Conservation (phyloP, 2,888 invertebrate genomes). For the Camptogramma bilineatum region DNA sequence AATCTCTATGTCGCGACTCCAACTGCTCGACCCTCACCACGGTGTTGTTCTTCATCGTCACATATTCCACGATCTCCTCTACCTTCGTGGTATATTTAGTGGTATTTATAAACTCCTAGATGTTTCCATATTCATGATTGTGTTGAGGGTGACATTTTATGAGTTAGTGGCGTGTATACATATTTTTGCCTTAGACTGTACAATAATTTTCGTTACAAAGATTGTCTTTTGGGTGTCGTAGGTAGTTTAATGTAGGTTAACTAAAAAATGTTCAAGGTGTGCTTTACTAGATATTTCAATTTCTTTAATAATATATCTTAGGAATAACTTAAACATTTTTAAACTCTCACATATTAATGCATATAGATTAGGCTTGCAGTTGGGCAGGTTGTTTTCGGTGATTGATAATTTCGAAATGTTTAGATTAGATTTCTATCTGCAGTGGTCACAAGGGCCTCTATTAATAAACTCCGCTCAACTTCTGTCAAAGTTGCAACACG, state of each 20-base stretch:
- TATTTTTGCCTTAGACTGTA: no score
- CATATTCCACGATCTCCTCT: no score
- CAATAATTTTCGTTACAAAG: neutral
- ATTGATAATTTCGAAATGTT: neutral
- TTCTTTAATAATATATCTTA: neutral
- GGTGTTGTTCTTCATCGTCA: no score
- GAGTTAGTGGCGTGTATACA: neutral
- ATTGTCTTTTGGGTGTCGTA: neutral
- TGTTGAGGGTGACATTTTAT: neutral
- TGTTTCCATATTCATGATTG: no score
- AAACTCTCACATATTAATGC: neutral
- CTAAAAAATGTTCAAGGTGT: neutral
- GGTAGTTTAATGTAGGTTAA: neutral
- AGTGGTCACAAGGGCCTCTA: no score
- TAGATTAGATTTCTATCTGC: neutral
- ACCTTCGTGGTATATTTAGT: no score
- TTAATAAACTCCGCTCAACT: no score
- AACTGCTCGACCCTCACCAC: no score
- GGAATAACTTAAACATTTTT: neutral
- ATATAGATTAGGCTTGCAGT: neutral
- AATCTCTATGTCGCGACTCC: no score
- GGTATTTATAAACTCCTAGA: no score
- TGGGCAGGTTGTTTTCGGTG: neutral
- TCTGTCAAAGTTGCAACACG: no score
- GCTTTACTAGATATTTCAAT: neutral